phyloP scores from a whole-genome alignment of 2,797 vertebrate species.

The Odontamblyopus lacepedii region DNA sequence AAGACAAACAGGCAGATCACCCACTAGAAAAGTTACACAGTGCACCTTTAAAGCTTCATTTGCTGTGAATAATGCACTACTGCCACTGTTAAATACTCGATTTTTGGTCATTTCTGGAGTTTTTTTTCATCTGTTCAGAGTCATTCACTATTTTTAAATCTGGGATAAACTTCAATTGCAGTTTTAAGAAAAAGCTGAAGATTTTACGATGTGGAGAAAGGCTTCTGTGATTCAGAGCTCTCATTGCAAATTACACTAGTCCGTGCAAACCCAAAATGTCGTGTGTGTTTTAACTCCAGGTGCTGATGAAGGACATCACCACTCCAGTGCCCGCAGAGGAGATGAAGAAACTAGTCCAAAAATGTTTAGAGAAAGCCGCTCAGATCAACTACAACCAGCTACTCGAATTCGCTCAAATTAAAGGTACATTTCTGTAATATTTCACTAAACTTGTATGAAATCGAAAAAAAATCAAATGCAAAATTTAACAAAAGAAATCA shows the following conservation, averaged over 20 bases:
- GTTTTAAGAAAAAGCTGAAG: too few relatives aligned
- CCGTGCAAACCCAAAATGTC: not conserved
- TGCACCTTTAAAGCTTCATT: too few relatives aligned
- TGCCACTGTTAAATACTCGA: too few relatives aligned
- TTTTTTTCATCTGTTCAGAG: too few relatives aligned
- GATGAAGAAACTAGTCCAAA: constrained; percentile 91
- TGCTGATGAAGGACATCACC: constrained; percentile 97
- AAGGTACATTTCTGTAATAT: constrained; percentile 30
- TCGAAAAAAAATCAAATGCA: not conserved
- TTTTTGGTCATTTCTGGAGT: too few relatives aligned
- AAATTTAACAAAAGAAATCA: not conserved
- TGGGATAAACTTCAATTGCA: too few relatives aligned
- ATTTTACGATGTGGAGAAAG: too few relatives aligned
- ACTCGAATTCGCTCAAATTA: constrained; percentile 93
- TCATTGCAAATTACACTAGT: not conserved
- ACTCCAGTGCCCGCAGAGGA: constrained; percentile 91
- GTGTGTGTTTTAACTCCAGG: constrained; percentile 66
- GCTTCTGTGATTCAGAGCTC: too few relatives aligned
- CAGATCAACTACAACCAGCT: constrained; percentile 95
- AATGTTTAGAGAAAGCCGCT: constrained; percentile 92
- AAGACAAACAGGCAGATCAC: too few relatives aligned
- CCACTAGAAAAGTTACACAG: too few relatives aligned
- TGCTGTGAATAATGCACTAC: too few relatives aligned
- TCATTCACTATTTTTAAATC: too few relatives aligned
- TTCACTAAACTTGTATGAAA: not conserved